Evolutionary conservation across 2,113 vertebrate genomes (phyloP).

Genomic region (Oryzias woworae): DNA sequence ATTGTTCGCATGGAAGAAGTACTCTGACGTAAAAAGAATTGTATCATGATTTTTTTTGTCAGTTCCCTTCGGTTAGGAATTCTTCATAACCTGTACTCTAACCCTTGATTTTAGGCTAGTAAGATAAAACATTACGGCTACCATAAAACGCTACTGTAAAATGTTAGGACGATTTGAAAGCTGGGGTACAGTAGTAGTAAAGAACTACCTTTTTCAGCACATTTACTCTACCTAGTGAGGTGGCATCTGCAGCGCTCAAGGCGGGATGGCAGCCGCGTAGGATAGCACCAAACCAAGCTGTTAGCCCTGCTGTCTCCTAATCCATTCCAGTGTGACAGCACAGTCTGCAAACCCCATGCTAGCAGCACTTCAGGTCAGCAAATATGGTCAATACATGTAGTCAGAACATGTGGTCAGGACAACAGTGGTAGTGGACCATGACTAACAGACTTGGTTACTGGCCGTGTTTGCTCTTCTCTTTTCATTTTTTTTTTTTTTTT

Average conservation of each 20-base stretch:
- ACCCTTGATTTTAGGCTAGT: not conserved
- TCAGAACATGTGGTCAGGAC: slow-evolving; percentile 72
- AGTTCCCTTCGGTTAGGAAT: not conserved
- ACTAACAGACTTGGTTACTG: slow-evolving; percentile 46
- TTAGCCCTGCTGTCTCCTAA: slow-evolving; percentile 77
- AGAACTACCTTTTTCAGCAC: slow-evolving; percentile 56
- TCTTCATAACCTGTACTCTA: not conserved
- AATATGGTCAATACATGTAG: slow-evolving; percentile 68
- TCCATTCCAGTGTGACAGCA: slow-evolving; percentile 68
- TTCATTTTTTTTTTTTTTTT: not conserved
- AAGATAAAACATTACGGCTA: slow-evolving; percentile 5
- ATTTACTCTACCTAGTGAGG: slow-evolving; percentile 60
- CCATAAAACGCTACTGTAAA: slow-evolving; percentile 20
- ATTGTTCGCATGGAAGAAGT: slow-evolving; percentile 13
- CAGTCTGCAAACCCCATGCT: slow-evolving; percentile 55
- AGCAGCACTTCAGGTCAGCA: slow-evolving; percentile 65
- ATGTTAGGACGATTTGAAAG: slow-evolving; percentile 26
- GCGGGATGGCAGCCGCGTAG: slow-evolving; percentile 73
- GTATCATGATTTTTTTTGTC: slow-evolving; percentile 9
- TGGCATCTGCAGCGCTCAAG: slow-evolving; percentile 79
- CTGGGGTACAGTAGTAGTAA: slow-evolving; percentile 21
- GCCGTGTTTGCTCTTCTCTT: slow-evolving; percentile 7
- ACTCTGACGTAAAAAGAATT: slow-evolving; percentile 22
- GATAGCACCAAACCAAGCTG: slow-evolving; percentile 72
- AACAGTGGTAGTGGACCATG: slow-evolving; percentile 53